These are phyloP conservation scores for Danaus melanippus DNA, from an alignment of 1,140 invertebrate genomes.

Conservation along the genomic window DNA sequence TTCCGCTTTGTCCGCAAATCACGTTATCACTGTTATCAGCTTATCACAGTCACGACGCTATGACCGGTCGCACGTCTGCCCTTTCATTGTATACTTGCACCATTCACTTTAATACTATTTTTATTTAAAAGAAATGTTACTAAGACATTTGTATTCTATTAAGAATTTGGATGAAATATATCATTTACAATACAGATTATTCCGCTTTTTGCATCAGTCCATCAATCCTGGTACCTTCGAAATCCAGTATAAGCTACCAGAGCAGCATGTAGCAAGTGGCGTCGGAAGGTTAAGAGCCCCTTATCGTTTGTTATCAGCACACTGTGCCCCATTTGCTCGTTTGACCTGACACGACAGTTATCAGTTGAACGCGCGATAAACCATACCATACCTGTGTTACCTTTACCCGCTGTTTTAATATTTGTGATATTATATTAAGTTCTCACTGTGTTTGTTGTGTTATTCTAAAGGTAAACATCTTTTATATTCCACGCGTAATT, in stretches of 20 bases:
- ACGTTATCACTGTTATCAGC: conserved; percentile 43
- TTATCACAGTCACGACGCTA: conserved; percentile 48
- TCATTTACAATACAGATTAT: too few species aligned
- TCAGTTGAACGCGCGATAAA: conserved; percentile 62
- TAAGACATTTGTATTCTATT: too few species aligned
- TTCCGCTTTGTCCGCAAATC: conserved; percentile 45
- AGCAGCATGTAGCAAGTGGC: conserved; percentile 27
- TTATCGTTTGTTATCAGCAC: conserved; percentile 64
- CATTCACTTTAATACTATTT: conserved; percentile 2
- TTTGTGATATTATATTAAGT: conserved; percentile 8
- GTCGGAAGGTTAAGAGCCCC: conserved; percentile 69
- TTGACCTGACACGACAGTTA: conserved; percentile 70
- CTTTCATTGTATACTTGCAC: conserved; percentile 21
- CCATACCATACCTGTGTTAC: conserved; percentile 54
- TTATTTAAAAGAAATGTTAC: background rate
- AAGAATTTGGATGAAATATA: too few species aligned
- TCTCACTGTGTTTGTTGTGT: conserved; percentile 6
- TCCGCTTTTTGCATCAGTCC: background rate
- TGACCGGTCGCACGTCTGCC: conserved; percentile 43
- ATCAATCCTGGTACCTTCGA: conserved; percentile 23
- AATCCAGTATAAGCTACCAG: conserved; percentile 1
- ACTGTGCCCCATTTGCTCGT: conserved; percentile 66
- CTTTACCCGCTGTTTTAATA: conserved; percentile 25
- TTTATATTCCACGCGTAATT: too few species aligned
- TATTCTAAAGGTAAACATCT: background rate